Conservation (phyloP, 2,113 vertebrate genomes). For the Leptodactylus fuscus region DNA sequence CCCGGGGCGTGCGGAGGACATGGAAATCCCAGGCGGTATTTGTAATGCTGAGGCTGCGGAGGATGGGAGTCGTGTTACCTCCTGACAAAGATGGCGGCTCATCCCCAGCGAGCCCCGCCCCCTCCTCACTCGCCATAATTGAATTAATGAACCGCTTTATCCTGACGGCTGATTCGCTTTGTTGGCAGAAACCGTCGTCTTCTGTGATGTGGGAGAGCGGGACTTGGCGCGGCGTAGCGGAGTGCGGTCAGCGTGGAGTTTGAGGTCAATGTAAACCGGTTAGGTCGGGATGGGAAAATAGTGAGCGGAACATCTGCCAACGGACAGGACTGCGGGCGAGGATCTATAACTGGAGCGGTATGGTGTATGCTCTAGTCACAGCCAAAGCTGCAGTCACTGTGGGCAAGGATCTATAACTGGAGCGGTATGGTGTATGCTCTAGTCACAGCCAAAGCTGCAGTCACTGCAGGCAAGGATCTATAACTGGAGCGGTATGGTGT, state of each 20-base stretch:
- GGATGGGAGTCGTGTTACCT: conserved; percentile 40
- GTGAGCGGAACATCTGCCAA: not conserved
- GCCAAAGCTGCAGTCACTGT: not conserved
- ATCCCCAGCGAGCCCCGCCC: not conserved
- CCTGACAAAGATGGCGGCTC: conserved; percentile 31
- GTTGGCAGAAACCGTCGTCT: too few species aligned
- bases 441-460: too few species aligned
- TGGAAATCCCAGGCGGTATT: conserved; percentile 47
- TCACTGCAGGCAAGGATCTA: too few species aligned
- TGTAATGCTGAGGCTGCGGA: conserved; percentile 30
- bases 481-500: too few species aligned
- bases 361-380: not conserved
- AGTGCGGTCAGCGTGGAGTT: conserved; percentile 6
- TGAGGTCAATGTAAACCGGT: conserved; percentile 33
- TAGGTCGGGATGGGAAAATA: conserved; percentile 29
- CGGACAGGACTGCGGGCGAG: too few species aligned
- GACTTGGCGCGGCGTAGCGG: conserved; percentile 6
- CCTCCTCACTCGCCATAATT: not conserved
- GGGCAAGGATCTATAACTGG: too few species aligned
- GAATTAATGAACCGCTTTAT: conserved; percentile 41
- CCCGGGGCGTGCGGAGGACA: conserved; percentile 16
- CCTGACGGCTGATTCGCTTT: too few species aligned
- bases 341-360: too few species aligned
- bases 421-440: too few species aligned
- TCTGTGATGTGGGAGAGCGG: conserved; percentile 27